Evolutionary conservation across 1,140 invertebrate species (phyloP), one percentile per base, ranked within the genome.

Genomic region (Drosophila jambulina): DNA sequence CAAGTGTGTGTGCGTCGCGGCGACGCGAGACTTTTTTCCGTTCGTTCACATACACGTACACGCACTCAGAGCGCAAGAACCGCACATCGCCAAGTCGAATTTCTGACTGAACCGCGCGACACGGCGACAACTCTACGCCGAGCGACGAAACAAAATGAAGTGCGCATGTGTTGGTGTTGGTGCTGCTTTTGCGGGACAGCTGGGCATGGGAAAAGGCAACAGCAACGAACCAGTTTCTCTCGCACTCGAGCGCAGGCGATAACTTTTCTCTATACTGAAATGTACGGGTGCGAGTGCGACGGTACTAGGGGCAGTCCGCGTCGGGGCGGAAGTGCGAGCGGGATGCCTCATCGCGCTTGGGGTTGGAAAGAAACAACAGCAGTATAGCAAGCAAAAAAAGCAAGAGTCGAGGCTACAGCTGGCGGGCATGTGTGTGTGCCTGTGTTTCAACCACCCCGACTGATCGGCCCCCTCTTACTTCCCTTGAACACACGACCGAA

Each of bases 261-360:
- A 88, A 83, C 65, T 78, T 88, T 88, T 88, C 84, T 88, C 80
- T 88, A 88, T 88, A 88, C 80, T 49, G 80, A 78, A 75, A 81
- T 78, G 65, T 42, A 40, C 34, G 69, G 49, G 84, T 70, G 78
- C 78, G 78, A 88, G 40, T 83, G 84, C 62, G 63, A 88, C 46
- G 64, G 68, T 74, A 83, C 76, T 71, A 85, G 51, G 61, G 17
- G 57, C 23, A 45, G 42, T 12, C 60, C 43, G 21, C 19, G 21
- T 4, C 19, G 25, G 23, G 4, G 19, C 57, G 19, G 8, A 48
- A 21, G 84, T 42, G 62, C 53, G 77, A 88, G 40, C 43, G 70
- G 17, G 63, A 87, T 15, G 53, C 61, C 59, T 80, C 49, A 19
- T 19, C 32, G 8, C 32, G 67, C 46, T 67, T 83, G 71, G 84